Conservation (phyloP, 2,113 vertebrate species). For the Etheostoma cragini region DNA sequence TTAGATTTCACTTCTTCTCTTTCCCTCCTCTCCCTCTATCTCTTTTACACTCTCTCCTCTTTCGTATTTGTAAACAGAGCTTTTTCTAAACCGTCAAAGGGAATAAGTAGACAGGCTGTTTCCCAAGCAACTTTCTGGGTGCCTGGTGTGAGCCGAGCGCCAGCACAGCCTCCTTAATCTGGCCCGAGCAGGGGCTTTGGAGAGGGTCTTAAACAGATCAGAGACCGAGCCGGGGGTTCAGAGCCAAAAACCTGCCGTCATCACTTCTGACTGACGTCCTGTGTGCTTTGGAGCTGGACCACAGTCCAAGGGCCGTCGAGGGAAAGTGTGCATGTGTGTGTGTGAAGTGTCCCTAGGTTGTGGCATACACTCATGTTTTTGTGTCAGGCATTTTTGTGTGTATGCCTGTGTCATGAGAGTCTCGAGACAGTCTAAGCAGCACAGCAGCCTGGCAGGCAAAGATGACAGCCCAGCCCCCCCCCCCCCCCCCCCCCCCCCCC, state of each 20-base stretch:
- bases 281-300: conserved; percentile 37
- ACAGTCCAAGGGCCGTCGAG: conserved; percentile 1
- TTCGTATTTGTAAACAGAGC: conserved; percentile 83
- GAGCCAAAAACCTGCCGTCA: conserved; percentile 66
- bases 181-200: conserved; percentile 65
- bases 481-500: background rate
- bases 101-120: conserved; percentile 76
- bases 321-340: background rate
- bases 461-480: conserved; percentile 41
- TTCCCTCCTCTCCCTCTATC: conserved; percentile 36
- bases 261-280: conserved; percentile 55
- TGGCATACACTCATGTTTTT: background rate
- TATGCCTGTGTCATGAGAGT: background rate
- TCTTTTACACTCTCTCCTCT: conserved; percentile 44
- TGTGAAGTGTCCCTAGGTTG: background rate
- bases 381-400: background rate
- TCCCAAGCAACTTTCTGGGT: conserved; percentile 61
- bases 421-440: conserved; percentile 36
- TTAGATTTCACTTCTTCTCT: conserved; percentile 72
- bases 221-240: conserved; percentile 55
- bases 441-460: conserved; percentile 50
- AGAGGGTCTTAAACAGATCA: conserved; percentile 79
- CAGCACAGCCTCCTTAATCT: conserved; percentile 66
- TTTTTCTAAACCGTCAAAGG: conserved; percentile 78
- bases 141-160: conserved; percentile 41